Conservation (phyloP, 2,113 vertebrate genomes). For the Aspidoscelis tigris region DNA sequence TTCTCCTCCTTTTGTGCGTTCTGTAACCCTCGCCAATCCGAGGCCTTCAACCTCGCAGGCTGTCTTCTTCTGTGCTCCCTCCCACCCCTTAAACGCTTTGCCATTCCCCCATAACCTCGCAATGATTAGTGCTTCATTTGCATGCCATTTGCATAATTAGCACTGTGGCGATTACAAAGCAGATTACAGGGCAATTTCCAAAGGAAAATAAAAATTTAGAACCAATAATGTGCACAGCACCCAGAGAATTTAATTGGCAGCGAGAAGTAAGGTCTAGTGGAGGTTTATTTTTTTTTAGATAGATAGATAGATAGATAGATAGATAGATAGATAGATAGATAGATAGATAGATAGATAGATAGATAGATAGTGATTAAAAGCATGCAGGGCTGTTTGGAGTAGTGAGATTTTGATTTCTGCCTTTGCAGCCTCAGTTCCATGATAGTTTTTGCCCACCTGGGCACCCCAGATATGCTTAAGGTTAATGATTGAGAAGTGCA, state of each 20-base stretch:
- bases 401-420: neutral
- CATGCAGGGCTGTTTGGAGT: no score
- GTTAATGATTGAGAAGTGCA: no score
- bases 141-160: conserved; percentile 45
- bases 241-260: conserved; percentile 28
- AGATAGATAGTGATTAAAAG: neutral
- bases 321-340: no score
- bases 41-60: neutral
- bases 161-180: conserved; percentile 40
- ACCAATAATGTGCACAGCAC: conserved; percentile 24
- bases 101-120: conserved; percentile 26
- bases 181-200: conserved; percentile 45
- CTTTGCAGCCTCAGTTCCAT: neutral
- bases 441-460: no score
- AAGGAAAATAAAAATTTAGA: conserved; percentile 46
- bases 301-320: no score
- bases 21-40: neutral
- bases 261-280: conserved; percentile 38
- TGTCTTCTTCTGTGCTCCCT: neutral
- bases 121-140: conserved; percentile 28
- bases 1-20: neutral
- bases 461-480: no score
- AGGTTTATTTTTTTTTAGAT: no score
- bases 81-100: conserved; percentile 1
- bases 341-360: no score